Percentiles rank a stretch among this genome's conserved stretches.
Conservation (phyloP, 23 tunicate genomes). For the Trididemnum nubilum region DNA sequence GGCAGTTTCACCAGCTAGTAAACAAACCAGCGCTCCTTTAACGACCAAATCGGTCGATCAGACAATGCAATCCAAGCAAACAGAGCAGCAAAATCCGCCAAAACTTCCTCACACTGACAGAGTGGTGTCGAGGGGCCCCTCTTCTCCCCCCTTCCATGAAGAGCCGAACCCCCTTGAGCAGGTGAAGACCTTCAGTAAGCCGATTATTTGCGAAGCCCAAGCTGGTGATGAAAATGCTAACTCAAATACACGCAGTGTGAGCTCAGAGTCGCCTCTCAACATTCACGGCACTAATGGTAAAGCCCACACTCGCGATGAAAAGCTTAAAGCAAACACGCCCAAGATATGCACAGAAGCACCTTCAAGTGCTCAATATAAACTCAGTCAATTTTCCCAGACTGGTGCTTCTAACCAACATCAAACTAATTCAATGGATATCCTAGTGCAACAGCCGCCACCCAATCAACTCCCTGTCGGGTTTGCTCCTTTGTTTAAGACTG, state of each 20-base stretch:
- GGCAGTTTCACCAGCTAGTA: too few relatives aligned
- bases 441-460: neutral
- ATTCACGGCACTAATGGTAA: neutral
- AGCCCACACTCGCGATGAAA: neutral
- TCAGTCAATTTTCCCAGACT: too few relatives aligned
- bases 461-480: neutral
- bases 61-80: neutral
- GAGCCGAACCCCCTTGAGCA: neutral
- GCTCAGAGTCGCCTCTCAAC: neutral
- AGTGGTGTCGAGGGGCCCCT: neutral
- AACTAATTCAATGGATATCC: neutral
- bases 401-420: neutral
- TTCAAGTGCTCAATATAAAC: neutral
- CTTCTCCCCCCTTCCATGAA: too few relatives aligned
- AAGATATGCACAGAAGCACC: neutral
- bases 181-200: too few relatives aligned
- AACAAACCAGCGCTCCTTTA: too few relatives aligned
- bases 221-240: too few relatives aligned
- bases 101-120: neutral
- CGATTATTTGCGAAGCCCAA: too few relatives aligned
- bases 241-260: neutral
- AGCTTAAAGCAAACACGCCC: neutral
- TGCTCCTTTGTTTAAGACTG: constrained; percentile 51
- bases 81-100: neutral
- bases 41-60: neutral